Evolutionary conservation across 2,113 vertebrate genomes (phyloP).

Genomic region (Struthio camelus): DNA sequence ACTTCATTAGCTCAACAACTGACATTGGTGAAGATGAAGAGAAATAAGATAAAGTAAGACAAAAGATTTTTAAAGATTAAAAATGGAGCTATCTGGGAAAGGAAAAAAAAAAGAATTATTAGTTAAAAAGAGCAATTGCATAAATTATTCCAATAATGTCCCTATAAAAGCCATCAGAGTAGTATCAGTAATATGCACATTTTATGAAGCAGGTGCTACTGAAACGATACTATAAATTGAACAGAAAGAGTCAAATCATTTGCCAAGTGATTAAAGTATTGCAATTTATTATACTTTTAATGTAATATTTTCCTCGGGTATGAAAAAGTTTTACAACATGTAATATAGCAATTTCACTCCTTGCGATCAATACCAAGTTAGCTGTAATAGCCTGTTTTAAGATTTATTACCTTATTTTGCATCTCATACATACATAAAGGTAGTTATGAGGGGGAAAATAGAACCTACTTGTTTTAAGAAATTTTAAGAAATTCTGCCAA

Average conservation of each 20-base stretch:
- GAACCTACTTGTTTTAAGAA: background rate
- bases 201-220: constrained; percentile 60
- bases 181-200: constrained; percentile 35
- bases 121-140: constrained; percentile 43
- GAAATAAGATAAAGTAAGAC: background rate
- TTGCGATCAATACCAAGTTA: constrained; percentile 48
- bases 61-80: constrained; percentile 5
- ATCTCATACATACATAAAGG: constrained; percentile 50
- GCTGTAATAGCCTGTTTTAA: constrained; percentile 41
- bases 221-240: constrained; percentile 60
- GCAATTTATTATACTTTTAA: constrained; percentile 65
- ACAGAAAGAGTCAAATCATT: constrained; percentile 59
- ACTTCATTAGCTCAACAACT: background rate
- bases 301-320: constrained; percentile 61
- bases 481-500: background rate
- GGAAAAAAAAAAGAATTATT: background rate
- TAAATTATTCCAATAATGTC: constrained; percentile 46
- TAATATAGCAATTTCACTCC: constrained; percentile 57
- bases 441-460: background rate
- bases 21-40: background rate
- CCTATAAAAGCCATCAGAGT: constrained; percentile 44
- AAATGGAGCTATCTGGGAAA: background rate
- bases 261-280: constrained; percentile 66
- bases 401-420: constrained; percentile 61
- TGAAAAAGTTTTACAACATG: constrained; percentile 60